Evolutionary conservation across 2,888 invertebrate genomes (phyloP).

Genomic region (Catotricha subobsoleta): DNA sequence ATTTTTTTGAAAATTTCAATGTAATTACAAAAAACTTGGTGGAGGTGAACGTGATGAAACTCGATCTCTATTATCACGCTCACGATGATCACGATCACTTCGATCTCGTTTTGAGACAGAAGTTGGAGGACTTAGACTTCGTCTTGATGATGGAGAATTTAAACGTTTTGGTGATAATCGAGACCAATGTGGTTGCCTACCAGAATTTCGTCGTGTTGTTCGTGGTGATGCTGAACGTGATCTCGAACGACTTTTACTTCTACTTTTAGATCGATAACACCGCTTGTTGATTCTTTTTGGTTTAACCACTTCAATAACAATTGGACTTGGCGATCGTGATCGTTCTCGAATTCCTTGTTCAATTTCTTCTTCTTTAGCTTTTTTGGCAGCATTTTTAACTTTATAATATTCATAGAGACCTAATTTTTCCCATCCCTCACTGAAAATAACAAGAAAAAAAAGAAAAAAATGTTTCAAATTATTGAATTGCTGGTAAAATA

Average conservation of each 20-base stretch:
- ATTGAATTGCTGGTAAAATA: constrained; percentile 4
- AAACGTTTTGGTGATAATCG: constrained; percentile 12
- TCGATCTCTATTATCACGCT: constrained; percentile 31
- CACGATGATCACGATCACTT: constrained; percentile 17
- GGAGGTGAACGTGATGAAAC: constrained; percentile 36
- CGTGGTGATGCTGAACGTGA: background rate
- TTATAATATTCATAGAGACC: constrained; percentile 96
- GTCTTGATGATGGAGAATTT: constrained; percentile 24
- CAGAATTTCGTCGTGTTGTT: constrained; percentile 28
- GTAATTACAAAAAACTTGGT: constrained; percentile 57
- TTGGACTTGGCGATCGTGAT: constrained; percentile 64
- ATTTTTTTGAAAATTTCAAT: constrained; percentile 8
- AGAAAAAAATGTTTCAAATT: constrained; percentile 1
- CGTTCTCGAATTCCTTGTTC: constrained; percentile 47
- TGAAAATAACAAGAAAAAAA: constrained; percentile 21
- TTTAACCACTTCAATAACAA: constrained; percentile 48
- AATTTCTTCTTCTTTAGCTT: constrained; percentile 72
- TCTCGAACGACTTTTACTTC: constrained; percentile 35
- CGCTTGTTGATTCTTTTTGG: constrained; percentile 32
- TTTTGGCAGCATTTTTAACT: constrained; percentile 80
- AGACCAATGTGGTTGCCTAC: constrained; percentile 12
- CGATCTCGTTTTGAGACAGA: constrained; percentile 26
- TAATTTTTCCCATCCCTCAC: constrained; percentile 97
- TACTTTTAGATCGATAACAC: constrained; percentile 43
- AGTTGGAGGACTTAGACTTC: constrained; percentile 21